Conservation (phyloP, 2,113 vertebrate species). For the Xiphophorus maculatus region DNA sequence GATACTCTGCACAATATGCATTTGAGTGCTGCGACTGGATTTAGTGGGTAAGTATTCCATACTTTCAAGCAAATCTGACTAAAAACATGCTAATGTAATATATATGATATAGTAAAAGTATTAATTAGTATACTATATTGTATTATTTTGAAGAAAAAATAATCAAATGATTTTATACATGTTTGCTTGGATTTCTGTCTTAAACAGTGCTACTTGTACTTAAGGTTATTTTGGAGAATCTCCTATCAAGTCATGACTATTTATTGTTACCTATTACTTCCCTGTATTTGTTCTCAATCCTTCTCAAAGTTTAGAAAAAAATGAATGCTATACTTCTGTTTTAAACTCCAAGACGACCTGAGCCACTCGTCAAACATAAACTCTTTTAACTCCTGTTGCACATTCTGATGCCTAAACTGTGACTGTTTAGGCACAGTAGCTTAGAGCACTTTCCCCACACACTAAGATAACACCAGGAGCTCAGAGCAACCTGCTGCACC, state of each 20-base stretch:
- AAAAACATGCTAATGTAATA: background rate
- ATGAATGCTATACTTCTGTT: background rate
- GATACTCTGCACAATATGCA: background rate
- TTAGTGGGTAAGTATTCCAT: background rate
- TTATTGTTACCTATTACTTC: background rate
- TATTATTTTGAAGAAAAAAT: background rate
- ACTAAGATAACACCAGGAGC: conserved; percentile 23
- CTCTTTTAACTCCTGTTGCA: conserved; percentile 20
- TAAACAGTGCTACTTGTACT: background rate
- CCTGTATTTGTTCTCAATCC: background rate
- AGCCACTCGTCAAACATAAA: conserved; percentile 29
- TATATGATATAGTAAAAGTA: background rate
- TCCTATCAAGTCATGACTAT: background rate
- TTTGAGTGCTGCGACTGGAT: background rate
- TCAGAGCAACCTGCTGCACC: conserved; percentile 55
- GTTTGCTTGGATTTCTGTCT: background rate
- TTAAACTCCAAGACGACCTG: conserved; percentile 12
- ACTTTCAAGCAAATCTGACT: background rate
- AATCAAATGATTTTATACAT: background rate
- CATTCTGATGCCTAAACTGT: conserved; percentile 6
- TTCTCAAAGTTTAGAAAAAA: background rate
- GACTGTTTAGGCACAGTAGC: conserved; percentile 12
- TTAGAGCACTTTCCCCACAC: conserved; percentile 9
- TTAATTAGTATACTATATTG: background rate
- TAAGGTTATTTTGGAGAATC: background rate